Percentiles rank a stretch among this genome's conserved stretches.
Conservation (phyloP, 1,140 invertebrate species). For the Saccostrea cuccullata region DNA sequence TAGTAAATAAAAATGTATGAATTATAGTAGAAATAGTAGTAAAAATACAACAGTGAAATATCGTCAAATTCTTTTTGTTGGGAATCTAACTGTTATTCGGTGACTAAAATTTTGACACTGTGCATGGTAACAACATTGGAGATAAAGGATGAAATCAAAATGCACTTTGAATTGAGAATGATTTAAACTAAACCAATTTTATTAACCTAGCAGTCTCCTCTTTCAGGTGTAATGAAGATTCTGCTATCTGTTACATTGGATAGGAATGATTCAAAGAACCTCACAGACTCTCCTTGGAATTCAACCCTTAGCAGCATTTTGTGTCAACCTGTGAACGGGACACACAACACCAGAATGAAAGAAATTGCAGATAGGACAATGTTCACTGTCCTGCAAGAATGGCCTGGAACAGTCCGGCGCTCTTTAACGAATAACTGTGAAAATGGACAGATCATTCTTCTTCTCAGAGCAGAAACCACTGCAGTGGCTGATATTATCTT, state of each 20-base stretch:
- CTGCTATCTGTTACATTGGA: neutral
- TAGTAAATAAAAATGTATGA: too few relatives aligned
- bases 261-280: neutral
- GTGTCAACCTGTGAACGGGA: neutral
- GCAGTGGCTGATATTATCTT: neutral
- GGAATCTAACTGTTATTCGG: too few relatives aligned
- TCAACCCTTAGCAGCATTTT: neutral
- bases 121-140: too few relatives aligned
- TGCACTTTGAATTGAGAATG: too few relatives aligned
- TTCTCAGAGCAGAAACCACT: neutral
- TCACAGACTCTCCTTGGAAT: neutral
- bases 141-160: too few relatives aligned
- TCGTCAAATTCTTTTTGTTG: too few relatives aligned
- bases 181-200: too few relatives aligned
- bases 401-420: neutral
- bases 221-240: constrained; percentile 17
- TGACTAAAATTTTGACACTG: too few relatives aligned
- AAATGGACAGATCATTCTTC: neutral
- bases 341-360: neutral
- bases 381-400: neutral
- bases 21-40: too few relatives aligned
- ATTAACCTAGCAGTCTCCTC: too few relatives aligned
- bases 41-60: too few relatives aligned
- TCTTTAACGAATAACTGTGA: neutral
- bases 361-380: neutral